Conservation (phyloP, 2,888 invertebrate species). For the Hydroisotoma schaefferi region DNA sequence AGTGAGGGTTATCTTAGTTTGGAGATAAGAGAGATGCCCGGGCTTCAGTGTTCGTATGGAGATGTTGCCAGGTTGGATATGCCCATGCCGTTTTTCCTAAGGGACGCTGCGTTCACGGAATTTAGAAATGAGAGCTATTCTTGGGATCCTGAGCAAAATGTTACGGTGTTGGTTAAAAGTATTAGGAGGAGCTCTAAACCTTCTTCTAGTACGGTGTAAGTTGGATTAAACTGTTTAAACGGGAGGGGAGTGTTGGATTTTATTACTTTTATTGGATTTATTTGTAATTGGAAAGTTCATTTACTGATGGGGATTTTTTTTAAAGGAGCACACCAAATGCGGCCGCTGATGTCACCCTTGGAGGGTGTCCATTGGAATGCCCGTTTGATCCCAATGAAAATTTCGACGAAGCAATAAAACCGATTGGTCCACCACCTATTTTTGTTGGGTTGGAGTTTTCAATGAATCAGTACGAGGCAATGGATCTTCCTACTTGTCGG, state of each 20-base stretch:
- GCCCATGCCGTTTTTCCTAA: constrained; percentile 39
- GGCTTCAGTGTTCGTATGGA: constrained; percentile 13
- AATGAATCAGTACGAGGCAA: constrained; percentile 19
- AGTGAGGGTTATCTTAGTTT: too few species aligned
- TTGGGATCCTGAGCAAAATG: constrained; percentile 25
- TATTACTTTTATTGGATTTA: neutral
- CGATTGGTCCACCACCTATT: constrained; percentile 11
- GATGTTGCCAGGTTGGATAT: constrained; percentile 18
- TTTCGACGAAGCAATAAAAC: constrained; percentile 35
- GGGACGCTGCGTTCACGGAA: constrained; percentile 31
- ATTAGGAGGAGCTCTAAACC: neutral
- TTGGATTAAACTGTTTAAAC: too few species aligned
- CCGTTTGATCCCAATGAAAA: constrained; percentile 47
- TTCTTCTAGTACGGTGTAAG: neutral
- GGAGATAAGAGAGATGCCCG: too few species aligned
- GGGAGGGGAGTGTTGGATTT: too few species aligned
- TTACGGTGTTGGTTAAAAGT: constrained; percentile 23
- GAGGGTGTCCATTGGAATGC: constrained; percentile 43
- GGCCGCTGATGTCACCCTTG: constrained; percentile 25
- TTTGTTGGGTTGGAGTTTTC: constrained; percentile 37
- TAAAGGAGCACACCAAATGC: too few species aligned
- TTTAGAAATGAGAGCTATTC: constrained; percentile 34
- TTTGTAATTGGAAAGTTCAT: too few species aligned
- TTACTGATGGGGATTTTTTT: too few species aligned
- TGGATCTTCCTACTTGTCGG: constrained; percentile 26